Conservation (phyloP, 1,140 invertebrate genomes). For the Monochamus saltuarius region DNA sequence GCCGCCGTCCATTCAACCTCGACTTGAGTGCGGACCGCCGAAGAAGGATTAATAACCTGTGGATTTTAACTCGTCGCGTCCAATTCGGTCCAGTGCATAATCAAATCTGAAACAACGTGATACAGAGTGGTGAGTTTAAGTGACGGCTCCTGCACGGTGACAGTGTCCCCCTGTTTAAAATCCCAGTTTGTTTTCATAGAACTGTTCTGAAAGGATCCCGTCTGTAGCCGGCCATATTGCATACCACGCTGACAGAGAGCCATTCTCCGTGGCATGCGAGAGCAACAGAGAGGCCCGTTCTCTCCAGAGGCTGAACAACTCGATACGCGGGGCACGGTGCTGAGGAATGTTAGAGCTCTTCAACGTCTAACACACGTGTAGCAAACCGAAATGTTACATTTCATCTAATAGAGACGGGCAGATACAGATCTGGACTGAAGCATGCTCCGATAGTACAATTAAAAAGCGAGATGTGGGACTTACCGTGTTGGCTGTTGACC, state of each 20-base stretch:
- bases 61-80: not conserved
- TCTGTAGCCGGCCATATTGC: conserved; percentile 51
- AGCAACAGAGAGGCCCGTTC: conserved; percentile 31
- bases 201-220: conserved; percentile 34
- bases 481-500: conserved; percentile 10
- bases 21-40: not conserved
- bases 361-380: conserved; percentile 40
- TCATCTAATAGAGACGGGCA: not conserved
- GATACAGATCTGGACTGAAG: conserved; percentile 3
- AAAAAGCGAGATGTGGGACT: conserved; percentile 11
- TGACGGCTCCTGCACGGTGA: not conserved
- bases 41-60: conserved; percentile 4
- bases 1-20: not conserved
- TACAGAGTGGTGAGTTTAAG: conserved; percentile 4
- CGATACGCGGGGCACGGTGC: conserved; percentile 47
- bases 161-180: conserved; percentile 9
- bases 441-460: not conserved
- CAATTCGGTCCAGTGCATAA: not conserved
- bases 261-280: conserved; percentile 8
- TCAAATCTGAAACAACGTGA: not conserved
- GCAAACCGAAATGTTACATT: conserved; percentile 36
- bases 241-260: conserved; percentile 54
- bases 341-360: conserved; percentile 50
- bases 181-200: conserved; percentile 27
- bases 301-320: conserved; percentile 46